Conservation (phyloP, 2,888 invertebrate species). For the Pogonocherus hispidulus region DNA sequence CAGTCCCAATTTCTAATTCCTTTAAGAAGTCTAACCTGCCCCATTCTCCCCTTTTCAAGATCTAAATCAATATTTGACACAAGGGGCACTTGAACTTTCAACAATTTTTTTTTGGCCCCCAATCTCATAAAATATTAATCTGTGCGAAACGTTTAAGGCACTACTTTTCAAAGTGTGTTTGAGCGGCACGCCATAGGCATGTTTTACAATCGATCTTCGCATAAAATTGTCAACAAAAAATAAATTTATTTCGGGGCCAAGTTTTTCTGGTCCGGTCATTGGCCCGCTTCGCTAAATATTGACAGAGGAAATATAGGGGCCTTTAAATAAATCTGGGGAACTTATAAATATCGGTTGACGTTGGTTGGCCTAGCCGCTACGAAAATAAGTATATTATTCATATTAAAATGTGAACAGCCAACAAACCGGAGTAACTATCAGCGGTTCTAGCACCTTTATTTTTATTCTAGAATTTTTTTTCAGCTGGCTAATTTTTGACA, state of each 20-base stretch:
- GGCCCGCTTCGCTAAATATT: conserved; percentile 9
- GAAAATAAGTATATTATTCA: conserved; percentile 14
- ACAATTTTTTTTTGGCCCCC: background rate
- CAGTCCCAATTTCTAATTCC: no score
- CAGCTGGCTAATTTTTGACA: background rate
- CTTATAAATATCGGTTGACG: conserved; percentile 15
- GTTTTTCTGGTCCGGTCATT: conserved; percentile 3
- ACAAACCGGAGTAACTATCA: no score
- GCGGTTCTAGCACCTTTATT: no score
- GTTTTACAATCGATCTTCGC: background rate
- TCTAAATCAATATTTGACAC: no score
- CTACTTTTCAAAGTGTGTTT: background rate
- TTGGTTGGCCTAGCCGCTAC: background rate
- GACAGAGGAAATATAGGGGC: conserved; percentile 3
- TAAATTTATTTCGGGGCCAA: conserved; percentile 8
- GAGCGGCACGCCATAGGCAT: no score
- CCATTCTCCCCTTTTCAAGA: no score
- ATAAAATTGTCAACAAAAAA: conserved; percentile 4
- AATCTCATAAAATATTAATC: conserved; percentile 3
- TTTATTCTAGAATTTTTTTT: background rate
- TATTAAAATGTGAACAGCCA: conserved; percentile 1
- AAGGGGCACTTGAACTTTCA: background rate
- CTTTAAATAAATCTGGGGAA: conserved; percentile 8
- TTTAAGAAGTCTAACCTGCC: no score
- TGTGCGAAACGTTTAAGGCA: background rate